Evolutionary conservation across 2,113 vertebrate genomes (phyloP), one percentile per base, ranked within the genome.

Genomic region (Hyperopisus bebe): DNA sequence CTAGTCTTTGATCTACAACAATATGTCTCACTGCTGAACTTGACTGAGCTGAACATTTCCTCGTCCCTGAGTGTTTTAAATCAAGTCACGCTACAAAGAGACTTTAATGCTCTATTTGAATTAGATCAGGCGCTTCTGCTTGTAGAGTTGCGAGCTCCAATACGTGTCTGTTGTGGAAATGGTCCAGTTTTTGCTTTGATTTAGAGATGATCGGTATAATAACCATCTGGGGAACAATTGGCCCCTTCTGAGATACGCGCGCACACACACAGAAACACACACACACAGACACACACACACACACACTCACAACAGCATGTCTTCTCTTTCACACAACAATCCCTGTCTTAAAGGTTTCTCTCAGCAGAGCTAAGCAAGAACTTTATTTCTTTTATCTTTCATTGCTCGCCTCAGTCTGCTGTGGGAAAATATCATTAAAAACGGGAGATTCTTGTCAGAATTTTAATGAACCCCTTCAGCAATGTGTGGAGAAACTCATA

Each of bases 371-470:
- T 77, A 77, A 89, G 55, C 74, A 48, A 48, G 47, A 62, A 80
- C 88, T 89, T 66, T 27, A 84, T 27, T 46, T 88, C 42, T 90
- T 62, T 82, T 62, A 47, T 46, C 39, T 46, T 50, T 58, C 17
- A 58, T 87, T 35, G 66, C 74, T 80, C 35, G 53, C 42, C 58
- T 70, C 89, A 42, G 44, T 77, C 83, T 44, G 77, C 91, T 89
- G 46, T 88, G 88, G 80, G 91, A 90, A 88, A 91, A 55, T 51
- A 91, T 90, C 80, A 89, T 90, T 86, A 89, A 77, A 87, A 91
- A 86, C 24, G 35, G 74, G 66, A 84, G 77, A 90, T 89, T 88
- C 80, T 74, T 88, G 70, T 89, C 90, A 53, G 77, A 85, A 88
- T 87, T 86, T 31, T 84, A 91, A 89, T 89, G 84, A 91, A 55